Percentiles rank a stretch among this genome's conserved stretches.
These are phyloP conservation scores for Drosophila antonietae DNA, from an alignment of 2,888 invertebrate species.

Conservation along the genomic window DNA sequence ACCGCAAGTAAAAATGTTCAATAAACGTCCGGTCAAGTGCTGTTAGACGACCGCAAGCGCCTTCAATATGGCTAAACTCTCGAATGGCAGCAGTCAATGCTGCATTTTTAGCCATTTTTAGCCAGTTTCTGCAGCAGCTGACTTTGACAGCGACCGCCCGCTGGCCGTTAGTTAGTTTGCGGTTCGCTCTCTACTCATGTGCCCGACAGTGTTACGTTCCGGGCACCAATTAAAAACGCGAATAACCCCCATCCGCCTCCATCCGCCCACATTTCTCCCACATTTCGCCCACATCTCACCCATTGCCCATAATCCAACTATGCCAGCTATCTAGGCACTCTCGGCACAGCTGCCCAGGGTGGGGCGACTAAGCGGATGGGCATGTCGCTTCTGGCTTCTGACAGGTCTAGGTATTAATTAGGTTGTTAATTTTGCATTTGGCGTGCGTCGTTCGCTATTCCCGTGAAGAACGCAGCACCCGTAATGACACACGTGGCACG, in stretches of 20 bases:
- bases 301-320: slow-evolving; percentile 4
- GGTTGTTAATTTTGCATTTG: slow-evolving; percentile 84
- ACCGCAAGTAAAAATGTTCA: slow-evolving; percentile 80
- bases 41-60: slow-evolving; percentile 68
- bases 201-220: slow-evolving; percentile 46
- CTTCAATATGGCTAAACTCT: slow-evolving; percentile 63
- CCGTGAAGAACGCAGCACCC: slow-evolving; percentile 68
- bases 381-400: slow-evolving; percentile 50
- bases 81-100: slow-evolving; percentile 66
- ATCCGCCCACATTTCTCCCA: neutral
- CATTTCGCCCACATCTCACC: neutral
- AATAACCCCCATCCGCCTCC: slow-evolving; percentile 1
- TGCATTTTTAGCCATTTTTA: slow-evolving; percentile 65
- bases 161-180: slow-evolving; percentile 77
- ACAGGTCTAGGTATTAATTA: slow-evolving; percentile 80
- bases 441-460: slow-evolving; percentile 78
- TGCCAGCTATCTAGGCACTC: slow-evolving; percentile 38
- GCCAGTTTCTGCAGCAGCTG: slow-evolving; percentile 59
- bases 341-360: slow-evolving; percentile 73
- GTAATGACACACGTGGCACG: slow-evolving; percentile 70
- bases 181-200: slow-evolving; percentile 56
- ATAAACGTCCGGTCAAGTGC: slow-evolving; percentile 70
- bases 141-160: slow-evolving; percentile 68
- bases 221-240: slow-evolving; percentile 64
- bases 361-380: slow-evolving; percentile 29